Conservation (phyloP, 2,113 vertebrate genomes). For the Heloderma charlesbogerti region DNA sequence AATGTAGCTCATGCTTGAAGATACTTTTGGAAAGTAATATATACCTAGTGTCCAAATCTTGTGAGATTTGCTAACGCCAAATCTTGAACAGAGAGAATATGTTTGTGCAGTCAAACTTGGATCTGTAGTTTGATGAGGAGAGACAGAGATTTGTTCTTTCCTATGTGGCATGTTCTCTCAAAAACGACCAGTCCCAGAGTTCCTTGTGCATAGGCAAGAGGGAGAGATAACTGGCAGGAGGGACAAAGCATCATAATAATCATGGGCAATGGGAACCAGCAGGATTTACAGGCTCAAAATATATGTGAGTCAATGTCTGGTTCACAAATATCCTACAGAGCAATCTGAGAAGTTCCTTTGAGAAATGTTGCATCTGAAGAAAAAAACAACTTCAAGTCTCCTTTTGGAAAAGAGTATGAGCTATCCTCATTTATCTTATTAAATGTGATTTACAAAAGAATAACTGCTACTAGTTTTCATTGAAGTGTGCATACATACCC, state of each 20-base stretch:
- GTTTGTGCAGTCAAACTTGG: not conserved
- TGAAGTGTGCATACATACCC: too few relatives aligned
- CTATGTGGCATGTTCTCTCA: not conserved
- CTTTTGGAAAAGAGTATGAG: too few relatives aligned
- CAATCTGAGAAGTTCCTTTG: too few relatives aligned
- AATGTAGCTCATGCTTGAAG: not conserved
- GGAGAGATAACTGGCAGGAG: not conserved
- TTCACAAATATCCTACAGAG: too few relatives aligned
- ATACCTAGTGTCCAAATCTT: not conserved
- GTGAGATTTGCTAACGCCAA: not conserved
- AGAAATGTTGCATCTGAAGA: too few relatives aligned
- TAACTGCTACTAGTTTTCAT: too few relatives aligned
- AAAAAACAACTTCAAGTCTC: too few relatives aligned
- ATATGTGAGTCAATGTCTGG: too few relatives aligned
- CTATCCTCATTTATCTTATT: too few relatives aligned
- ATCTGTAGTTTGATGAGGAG: not conserved
- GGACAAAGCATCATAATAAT: not conserved
- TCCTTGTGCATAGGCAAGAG: not conserved
- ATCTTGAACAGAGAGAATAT: not conserved
- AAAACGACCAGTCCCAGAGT: not conserved
- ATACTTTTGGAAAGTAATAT: not conserved
- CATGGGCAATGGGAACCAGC: not conserved
- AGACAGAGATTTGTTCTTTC: not conserved
- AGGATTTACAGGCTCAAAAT: not conserved
- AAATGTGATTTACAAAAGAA: too few relatives aligned